Base-by-base conservation (phyloP, 1,140 invertebrate genomes). In the Formica exsecta region DNA sequence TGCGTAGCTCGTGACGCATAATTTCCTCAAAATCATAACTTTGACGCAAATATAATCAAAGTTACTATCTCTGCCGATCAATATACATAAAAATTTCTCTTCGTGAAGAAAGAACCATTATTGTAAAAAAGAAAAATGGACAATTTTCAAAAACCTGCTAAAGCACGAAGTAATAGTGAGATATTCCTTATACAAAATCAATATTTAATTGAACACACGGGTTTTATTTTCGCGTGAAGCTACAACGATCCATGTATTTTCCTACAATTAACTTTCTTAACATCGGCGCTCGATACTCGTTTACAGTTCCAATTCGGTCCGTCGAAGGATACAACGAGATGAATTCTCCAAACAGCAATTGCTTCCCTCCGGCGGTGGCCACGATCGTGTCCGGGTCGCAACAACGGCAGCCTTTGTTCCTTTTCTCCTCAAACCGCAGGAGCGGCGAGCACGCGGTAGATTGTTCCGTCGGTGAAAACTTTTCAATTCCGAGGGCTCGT, bases 311-410 rank as follows among this genome's bases (percentile, higher is more conserved):
- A 22, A 5, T 6, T 2, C 41, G 3, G 0, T 11, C 13, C 11
- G 5, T 41, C 48, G 66, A 36, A 32, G 41, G 25, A 59, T 62
- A 48, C 41, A 36, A 38, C 29, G 61, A 48, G 41, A 83, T 83
- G 68, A 83, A 83, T 74, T 74, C 57, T 83, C 79, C 57, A 61
- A 74, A 83, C 68, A 62, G 25, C 79, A 61, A 81, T 73, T 57
- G 54, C 79, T 62, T 32, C 19, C 68, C 79, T 81, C 25, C 25
- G 54, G 79, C 79, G 38, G 16, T 73, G 32, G 25, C 25, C 54
- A 13, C 48, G 68, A 19, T 59, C 36, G 48, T 22, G 66, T 48
- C 22, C 13, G 4, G 19, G n/a, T 38, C 38, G 68, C 79, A 48
- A 59, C 79, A 59, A 73, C 66, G 79, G 25, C 68, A 61, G 32